Conservation (phyloP, 2,888 invertebrate species). For the Cataglyphis altisquamis region DNA sequence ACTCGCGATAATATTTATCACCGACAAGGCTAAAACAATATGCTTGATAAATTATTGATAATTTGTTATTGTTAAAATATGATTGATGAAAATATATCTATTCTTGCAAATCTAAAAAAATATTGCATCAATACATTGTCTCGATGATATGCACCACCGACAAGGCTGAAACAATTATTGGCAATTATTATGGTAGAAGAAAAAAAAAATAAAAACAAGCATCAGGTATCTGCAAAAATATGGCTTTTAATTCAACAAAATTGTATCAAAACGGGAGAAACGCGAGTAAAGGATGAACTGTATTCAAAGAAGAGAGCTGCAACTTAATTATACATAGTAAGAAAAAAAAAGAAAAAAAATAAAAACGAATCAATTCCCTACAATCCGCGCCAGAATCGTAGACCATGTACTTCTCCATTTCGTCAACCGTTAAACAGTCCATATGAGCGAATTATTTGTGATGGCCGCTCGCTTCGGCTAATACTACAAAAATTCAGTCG, state of each 20-base stretch:
- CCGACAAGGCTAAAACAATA: background rate
- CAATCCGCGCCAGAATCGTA: conserved; percentile 83
- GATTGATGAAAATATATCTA: too few species aligned
- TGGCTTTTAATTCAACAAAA: conserved; percentile 84
- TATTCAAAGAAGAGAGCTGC: conserved; percentile 75
- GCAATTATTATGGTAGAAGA: conserved; percentile 36
- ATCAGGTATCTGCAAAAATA: conserved; percentile 79
- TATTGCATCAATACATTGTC: background rate
- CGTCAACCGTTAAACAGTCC: conserved; percentile 84
- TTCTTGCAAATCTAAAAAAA: background rate
- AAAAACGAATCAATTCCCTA: conserved; percentile 79
- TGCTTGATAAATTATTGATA: background rate
- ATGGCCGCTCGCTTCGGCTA: conserved; percentile 67
- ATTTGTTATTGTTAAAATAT: too few species aligned
- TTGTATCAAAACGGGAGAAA: conserved; percentile 83
- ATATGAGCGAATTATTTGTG: conserved; percentile 69
- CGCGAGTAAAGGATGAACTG: conserved; percentile 72
- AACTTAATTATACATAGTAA: conserved; percentile 75
- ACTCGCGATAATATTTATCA: background rate
- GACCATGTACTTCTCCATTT: conserved; percentile 83
- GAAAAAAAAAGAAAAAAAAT: conserved; percentile 77
- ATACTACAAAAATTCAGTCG: conserved; percentile 69
- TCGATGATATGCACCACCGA: background rate
- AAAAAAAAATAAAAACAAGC: conserved; percentile 61
- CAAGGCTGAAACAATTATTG: conserved; percentile 17